phyloP scores from a whole-genome alignment of 2,888 invertebrate genomes.

The Leptura quadrifasciata region DNA sequence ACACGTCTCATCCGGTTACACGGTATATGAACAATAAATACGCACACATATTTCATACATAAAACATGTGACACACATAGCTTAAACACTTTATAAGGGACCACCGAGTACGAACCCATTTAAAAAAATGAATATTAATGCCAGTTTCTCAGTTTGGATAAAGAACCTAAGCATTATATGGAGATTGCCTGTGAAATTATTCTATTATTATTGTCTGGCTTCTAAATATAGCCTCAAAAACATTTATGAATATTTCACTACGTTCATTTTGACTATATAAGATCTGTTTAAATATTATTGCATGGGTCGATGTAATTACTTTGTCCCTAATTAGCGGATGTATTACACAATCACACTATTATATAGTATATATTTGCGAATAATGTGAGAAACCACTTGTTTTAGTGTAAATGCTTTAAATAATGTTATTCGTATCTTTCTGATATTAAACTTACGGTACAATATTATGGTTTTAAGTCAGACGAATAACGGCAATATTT shows the following conservation, averaged over 20 bases:
- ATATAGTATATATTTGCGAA: background rate
- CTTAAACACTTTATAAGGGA: constrained; percentile 29
- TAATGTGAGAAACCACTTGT: constrained; percentile 23
- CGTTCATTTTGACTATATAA: constrained; percentile 8
- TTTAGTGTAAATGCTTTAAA: too few species aligned
- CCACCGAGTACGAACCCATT: constrained; percentile 26
- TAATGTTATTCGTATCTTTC: too few species aligned
- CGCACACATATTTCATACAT: too few species aligned
- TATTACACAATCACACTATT: constrained; percentile 13
- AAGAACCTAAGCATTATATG: constrained; percentile 43
- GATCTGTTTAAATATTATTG: constrained; percentile 1
- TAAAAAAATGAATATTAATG: constrained; percentile 36
- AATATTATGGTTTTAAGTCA: too few species aligned
- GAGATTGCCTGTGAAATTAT: constrained; percentile 41
- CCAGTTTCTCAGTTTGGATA: constrained; percentile 44
- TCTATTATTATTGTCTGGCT: constrained; percentile 45
- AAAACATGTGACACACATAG: constrained; percentile 17
- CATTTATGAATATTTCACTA: constrained; percentile 41
- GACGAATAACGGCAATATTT: too few species aligned
- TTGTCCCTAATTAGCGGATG: constrained; percentile 3
- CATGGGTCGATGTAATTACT: constrained; percentile 16
- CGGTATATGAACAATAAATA: too few species aligned
- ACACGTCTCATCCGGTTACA: too few species aligned
- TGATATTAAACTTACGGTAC: too few species aligned
- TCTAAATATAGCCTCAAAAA: constrained; percentile 42